Evolutionary conservation across 2,888 invertebrate species (phyloP), one percentile per base, ranked within the genome.

Genomic region (Ornithoptera priamus): DNA sequence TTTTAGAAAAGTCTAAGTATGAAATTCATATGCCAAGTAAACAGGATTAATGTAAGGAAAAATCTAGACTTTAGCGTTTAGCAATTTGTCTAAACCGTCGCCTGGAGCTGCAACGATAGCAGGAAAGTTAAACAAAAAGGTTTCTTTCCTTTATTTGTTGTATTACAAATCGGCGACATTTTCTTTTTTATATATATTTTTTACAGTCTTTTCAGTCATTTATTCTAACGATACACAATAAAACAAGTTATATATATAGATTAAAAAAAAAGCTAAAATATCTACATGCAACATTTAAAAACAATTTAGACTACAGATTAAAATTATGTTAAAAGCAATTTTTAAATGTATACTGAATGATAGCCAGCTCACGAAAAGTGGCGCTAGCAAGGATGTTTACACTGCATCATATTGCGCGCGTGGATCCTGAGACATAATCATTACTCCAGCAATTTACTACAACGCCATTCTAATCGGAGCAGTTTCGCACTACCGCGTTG

Each of bases 171-270:
- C 39, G 60, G 65, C 30, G 59, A 60, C 66, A 66, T 59, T 46
- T 10, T 12, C 7, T 10, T 15, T 46, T 50, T 18, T 57, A 4
- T 18, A 20, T 57, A 20, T 42, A 57, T 39, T 22, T 62, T 62
- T 62, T 46, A 69, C 69, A 69, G 69, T 69, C 69, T 69, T 69
- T 69, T 60, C 17, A 58, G 61, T 69, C 42, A 69, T 24, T 18
- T 53, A 18, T 53, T 53, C 17, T 53, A 53, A 15, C 5, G n/a
- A 53, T 53, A 53, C 17, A 15, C 6, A 18, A 18, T 53, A 15
- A 53, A 6, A 53, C n/a, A 53, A 15, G 17, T 12, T 18, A 53
- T 15, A 53, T 53, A 3, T 30, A 30, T 30, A 30, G 3, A 30
- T 30, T 3, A 4, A 30, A 5, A 30, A 5, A 15, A n/a, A n/a